A percentile compares a stretch with the other conserved stretches of the same genome.
Evolutionary conservation across 2,797 vertebrate species (phyloP).

Genomic region (Fistularia tabacaria): DNA sequence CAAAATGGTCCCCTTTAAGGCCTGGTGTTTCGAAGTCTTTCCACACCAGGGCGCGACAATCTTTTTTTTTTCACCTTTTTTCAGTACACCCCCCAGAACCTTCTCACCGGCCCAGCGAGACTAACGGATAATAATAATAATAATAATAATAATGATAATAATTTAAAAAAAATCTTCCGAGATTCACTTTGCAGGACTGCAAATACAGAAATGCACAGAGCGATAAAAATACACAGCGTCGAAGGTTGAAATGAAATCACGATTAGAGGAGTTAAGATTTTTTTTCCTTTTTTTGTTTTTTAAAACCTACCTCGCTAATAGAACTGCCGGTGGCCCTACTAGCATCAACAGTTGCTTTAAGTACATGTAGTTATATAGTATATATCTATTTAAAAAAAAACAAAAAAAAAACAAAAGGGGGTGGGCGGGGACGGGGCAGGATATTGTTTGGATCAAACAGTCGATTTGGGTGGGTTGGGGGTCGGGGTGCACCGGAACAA

Average conservation of each 20-base stretch:
- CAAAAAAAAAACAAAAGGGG: constrained; percentile 40
- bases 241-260: constrained; percentile 73
- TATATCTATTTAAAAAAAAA: constrained; percentile 68
- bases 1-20: constrained; percentile 49
- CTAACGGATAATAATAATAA: constrained; percentile 53
- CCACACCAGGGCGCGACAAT: constrained; percentile 50
- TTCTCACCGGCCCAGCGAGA: constrained; percentile 69
- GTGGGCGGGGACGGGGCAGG: constrained; percentile 31
- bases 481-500: constrained; percentile 48
- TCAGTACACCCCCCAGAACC: constrained; percentile 27
- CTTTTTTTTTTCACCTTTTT: constrained; percentile 39
- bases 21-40: constrained; percentile 61
- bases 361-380: constrained; percentile 77
- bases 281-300: constrained; percentile 62
- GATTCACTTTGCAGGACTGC: constrained; percentile 74
- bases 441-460: constrained; percentile 63
- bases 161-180: constrained; percentile 68
- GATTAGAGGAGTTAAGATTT: constrained; percentile 76
- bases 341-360: constrained; percentile 69
- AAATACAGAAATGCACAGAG: constrained; percentile 78
- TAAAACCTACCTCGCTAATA: constrained; percentile 72
- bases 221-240: constrained; percentile 76
- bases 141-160: not conserved
- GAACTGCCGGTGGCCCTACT: constrained; percentile 71
- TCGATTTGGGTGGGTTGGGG: constrained; percentile 50